Percentiles rank a stretch among this genome's conserved stretches.
Conservation (phyloP, 1,140 invertebrate species). For the Ceratina australensis region DNA sequence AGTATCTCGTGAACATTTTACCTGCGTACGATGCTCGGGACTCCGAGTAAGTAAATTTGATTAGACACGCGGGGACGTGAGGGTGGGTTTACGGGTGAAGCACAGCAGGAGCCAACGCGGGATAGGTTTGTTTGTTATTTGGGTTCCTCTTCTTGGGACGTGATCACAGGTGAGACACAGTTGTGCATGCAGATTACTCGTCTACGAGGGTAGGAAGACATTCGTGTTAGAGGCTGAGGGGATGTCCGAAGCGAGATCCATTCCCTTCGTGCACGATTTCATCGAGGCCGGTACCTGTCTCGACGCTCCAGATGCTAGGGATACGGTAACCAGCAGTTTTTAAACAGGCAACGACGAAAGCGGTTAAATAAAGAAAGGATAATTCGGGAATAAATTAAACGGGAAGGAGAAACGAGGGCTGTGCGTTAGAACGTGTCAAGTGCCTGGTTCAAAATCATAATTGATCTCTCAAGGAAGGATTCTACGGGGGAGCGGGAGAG, state of each 20-base stretch:
- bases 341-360: constrained; percentile 59
- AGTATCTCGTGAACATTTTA: not conserved
- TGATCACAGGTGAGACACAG: constrained; percentile 35
- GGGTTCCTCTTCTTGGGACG: constrained; percentile 26
- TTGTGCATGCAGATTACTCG: constrained; percentile 66
- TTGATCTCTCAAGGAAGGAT: not conserved
- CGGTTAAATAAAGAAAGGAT: constrained; percentile 9
- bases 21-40: not conserved
- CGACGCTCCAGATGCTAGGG: constrained; percentile 62
- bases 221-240: constrained; percentile 53
- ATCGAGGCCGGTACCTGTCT: constrained; percentile 66
- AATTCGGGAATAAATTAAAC: constrained; percentile 18
- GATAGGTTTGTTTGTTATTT: not conserved
- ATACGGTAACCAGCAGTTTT: constrained; percentile 56
- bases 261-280: constrained; percentile 67
- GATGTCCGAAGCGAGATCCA: constrained; percentile 55
- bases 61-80: not conserved
- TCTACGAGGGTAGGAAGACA: constrained; percentile 66
- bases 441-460: no score
- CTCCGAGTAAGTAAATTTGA: no score
- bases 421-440: no score
- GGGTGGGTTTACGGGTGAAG: constrained; percentile 10
- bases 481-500: not conserved
- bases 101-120: constrained; percentile 46
- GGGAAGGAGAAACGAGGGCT: no score